Percentiles rank a stretch among this genome's conserved stretches.
Conservation (phyloP, 2,113 vertebrate genomes). For the Protobothrops mucrosquamatus region DNA sequence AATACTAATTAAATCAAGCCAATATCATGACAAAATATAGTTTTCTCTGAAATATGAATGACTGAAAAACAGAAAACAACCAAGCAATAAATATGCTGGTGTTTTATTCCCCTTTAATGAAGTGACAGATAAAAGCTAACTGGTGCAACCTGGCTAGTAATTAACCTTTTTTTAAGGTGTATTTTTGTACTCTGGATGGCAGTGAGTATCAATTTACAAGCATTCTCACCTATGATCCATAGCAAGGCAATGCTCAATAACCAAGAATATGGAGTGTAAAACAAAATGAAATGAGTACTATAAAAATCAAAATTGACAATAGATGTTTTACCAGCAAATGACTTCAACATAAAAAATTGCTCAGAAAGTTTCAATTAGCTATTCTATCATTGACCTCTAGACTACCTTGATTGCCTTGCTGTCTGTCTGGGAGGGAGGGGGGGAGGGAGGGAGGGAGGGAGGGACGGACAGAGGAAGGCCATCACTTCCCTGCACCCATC, state of each 20-base stretch:
- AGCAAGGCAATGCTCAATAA: background rate
- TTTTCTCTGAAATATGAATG: background rate
- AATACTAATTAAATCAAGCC: background rate
- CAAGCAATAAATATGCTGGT: background rate
- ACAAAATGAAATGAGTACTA: background rate
- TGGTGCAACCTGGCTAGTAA: background rate
- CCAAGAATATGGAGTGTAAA: background rate
- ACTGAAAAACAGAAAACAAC: background rate
- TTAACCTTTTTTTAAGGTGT: background rate
- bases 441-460: background rate
- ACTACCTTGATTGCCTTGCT: background rate
- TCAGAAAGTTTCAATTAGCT: background rate
- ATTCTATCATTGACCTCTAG: background rate
- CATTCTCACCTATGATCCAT: background rate
- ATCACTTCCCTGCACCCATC: background rate
- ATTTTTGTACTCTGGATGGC: background rate
- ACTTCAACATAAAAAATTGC: background rate
- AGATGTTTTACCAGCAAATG: background rate
- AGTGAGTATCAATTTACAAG: background rate
- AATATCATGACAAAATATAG: background rate
- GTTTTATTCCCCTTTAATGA: background rate
- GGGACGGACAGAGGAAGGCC: background rate
- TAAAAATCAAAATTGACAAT: background rate
- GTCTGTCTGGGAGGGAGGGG: background rate
- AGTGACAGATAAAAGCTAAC: background rate